Percentiles rank a stretch among this genome's conserved stretches.
Evolutionary conservation across 2,797 vertebrate genomes (phyloP).

Genomic region (Enteromius radiatus): DNA sequence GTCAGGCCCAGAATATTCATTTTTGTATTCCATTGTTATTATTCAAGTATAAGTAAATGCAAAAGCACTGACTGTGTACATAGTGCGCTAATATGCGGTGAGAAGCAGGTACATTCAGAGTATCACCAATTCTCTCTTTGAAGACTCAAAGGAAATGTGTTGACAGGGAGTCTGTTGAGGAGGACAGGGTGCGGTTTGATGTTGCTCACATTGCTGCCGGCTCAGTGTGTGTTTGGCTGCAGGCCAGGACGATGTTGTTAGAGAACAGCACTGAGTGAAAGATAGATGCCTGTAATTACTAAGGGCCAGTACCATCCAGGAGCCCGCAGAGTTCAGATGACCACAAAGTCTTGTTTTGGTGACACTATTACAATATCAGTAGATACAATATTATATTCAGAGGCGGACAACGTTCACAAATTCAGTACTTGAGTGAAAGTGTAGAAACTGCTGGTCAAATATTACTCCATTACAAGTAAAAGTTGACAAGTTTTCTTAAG

Average conservation of each 20-base stretch:
- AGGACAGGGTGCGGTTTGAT: conserved; percentile 39
- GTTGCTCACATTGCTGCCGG: conserved; percentile 32
- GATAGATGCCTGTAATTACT: conserved; percentile 63
- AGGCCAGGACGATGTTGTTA: conserved; percentile 63
- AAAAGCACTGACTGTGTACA: not conserved
- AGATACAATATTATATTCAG: not conserved
- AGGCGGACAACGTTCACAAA: too few relatives aligned
- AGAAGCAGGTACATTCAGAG: conserved; percentile 25
- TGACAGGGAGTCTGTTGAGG: conserved; percentile 38
- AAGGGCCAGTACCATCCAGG: conserved; percentile 26
- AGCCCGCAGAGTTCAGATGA: conserved; percentile 24
- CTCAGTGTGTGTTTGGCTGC: conserved; percentile 56
- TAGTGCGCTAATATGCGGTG: not conserved
- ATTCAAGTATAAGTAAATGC: not conserved
- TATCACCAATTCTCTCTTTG: conserved; percentile 31
- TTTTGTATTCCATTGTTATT: not conserved
- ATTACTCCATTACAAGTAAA: too few relatives aligned
- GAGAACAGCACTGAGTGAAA: conserved; percentile 60
- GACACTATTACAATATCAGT: not conserved
- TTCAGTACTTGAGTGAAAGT: too few relatives aligned
- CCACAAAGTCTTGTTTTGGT: conserved; percentile 20
- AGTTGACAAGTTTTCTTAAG: too few relatives aligned
- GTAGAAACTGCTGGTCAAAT: too few relatives aligned
- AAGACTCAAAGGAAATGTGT: conserved; percentile 38
- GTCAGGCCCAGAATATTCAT: not conserved